phyloP scores from a whole-genome alignment of 2,888 invertebrate genomes.

The Idaea biselata region DNA sequence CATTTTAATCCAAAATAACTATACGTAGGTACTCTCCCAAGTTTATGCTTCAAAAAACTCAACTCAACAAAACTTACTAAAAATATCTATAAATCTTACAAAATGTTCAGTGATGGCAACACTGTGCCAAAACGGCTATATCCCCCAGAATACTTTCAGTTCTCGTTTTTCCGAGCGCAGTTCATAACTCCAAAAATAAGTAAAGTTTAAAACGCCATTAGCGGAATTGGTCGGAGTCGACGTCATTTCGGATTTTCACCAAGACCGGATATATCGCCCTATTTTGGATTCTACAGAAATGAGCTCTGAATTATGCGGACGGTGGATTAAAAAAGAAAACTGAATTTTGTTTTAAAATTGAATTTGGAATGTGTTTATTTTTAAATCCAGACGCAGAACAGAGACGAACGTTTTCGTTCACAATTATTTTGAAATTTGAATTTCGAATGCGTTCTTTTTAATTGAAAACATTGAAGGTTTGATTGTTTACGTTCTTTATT shows the following conservation, averaged over 20 bases:
- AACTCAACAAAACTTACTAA: slow-evolving; percentile 4
- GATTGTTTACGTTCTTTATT: too few species aligned
- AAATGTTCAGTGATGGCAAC: slow-evolving; percentile 2
- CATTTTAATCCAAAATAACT: not conserved
- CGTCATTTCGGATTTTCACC: slow-evolving; percentile 15
- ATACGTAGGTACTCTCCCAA: not conserved
- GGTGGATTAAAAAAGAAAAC: slow-evolving; percentile 5
- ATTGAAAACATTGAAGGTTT: not conserved
- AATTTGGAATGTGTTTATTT: not conserved
- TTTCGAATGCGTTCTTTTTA: not conserved
- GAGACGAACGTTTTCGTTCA: not conserved
- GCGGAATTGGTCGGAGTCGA: slow-evolving; percentile 59
- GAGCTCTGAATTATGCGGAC: not conserved
- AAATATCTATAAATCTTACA: slow-evolving; percentile 13
- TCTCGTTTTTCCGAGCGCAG: slow-evolving; percentile 37
- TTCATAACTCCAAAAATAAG: slow-evolving; percentile 57
- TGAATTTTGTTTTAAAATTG: not conserved
- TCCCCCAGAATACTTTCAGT: slow-evolving; percentile 18
- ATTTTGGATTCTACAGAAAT: slow-evolving; percentile 2
- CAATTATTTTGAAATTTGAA: not conserved
- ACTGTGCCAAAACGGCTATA: slow-evolving; percentile 18
- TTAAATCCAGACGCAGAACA: not conserved
- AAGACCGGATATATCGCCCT: slow-evolving; percentile 5
- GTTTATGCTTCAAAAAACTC: not conserved
- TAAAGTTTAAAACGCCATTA: slow-evolving; percentile 67